phyloP scores from a whole-genome alignment of 2,888 invertebrate species.

The Trichopria drosophilae region DNA sequence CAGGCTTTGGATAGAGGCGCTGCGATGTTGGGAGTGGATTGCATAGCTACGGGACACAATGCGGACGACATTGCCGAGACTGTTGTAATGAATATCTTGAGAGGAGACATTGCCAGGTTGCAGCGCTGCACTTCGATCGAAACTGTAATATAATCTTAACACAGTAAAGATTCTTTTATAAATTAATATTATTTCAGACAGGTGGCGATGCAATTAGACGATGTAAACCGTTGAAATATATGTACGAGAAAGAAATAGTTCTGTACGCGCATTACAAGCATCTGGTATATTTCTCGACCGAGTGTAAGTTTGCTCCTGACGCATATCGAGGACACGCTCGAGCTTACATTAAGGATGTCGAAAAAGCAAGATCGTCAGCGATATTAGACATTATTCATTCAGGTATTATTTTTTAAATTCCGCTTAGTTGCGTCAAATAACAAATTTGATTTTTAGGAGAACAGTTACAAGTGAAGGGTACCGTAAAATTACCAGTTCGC shows the following conservation, averaged over 20 bases:
- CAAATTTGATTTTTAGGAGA: conserved; percentile 68
- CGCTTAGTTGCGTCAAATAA: neutral
- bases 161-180: neutral
- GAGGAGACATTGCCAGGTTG: conserved; percentile 94
- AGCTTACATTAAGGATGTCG: conserved; percentile 89
- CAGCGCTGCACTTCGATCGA: conserved; percentile 88
- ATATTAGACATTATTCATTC: conserved; percentile 94
- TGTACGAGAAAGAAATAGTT: conserved; percentile 98
- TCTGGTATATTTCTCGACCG: conserved; percentile 96
- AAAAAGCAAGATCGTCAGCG: conserved; percentile 86
- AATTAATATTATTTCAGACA: conserved; percentile 60
- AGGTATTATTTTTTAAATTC: conserved; percentile 59
- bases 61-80: conserved; percentile 99
- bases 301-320: conserved; percentile 98
- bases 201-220: conserved; percentile 83
- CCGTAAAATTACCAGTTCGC: conserved; percentile 78
- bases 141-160: conserved; percentile 66
- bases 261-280: conserved; percentile 98
- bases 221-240: conserved; percentile 95
- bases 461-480: conserved; percentile 79
- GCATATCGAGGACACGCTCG: conserved; percentile 94
- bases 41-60: conserved; percentile 96
- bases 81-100: conserved; percentile 93
- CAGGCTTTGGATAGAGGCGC: conserved; percentile 97
- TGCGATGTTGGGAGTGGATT: conserved; percentile 80